Conservation (phyloP, 2,888 invertebrate genomes). For the Hydriomena furcata region DNA sequence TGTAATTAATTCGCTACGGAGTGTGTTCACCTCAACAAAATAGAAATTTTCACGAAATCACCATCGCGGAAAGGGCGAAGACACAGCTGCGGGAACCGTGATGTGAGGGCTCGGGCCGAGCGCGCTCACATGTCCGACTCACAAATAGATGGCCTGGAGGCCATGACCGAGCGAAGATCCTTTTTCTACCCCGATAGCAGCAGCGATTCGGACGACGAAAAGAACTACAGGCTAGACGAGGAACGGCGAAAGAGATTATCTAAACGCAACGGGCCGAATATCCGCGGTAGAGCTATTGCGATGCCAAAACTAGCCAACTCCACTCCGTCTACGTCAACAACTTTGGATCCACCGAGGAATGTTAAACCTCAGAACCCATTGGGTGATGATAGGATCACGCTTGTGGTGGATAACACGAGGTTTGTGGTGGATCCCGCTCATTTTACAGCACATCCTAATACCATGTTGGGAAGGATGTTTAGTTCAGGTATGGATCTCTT, state of each 20-base stretch:
- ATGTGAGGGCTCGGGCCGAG: constrained; percentile 72
- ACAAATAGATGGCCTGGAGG: constrained; percentile 66
- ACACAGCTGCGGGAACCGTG: constrained; percentile 57
- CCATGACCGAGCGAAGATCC: constrained; percentile 69
- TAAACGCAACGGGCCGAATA: constrained; percentile 65
- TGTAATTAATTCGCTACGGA: no score
- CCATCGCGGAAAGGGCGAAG: constrained; percentile 38
- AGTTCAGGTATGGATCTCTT: constrained; percentile 87
- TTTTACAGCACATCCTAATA: constrained; percentile 97
- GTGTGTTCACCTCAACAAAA: constrained; percentile 16
- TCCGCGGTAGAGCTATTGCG: constrained; percentile 54
- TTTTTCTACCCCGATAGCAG: constrained; percentile 87
- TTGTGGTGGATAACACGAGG: constrained; percentile 98
- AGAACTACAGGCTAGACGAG: constrained; percentile 85
- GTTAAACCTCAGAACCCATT: constrained; percentile 57
- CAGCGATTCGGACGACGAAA: constrained; percentile 90
- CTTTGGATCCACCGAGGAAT: constrained; percentile 60
- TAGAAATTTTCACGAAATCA: constrained; percentile 28
- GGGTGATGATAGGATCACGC: constrained; percentile 91
- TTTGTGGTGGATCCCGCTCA: constrained; percentile 94
- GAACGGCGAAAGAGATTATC: constrained; percentile 86
- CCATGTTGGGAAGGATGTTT: constrained; percentile 99
- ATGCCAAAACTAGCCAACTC: constrained; percentile 65
- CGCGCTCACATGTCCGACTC: constrained; percentile 72
- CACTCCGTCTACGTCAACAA: constrained; percentile 65